phyloP scores from a whole-genome alignment of 2,888 invertebrate species.

The Agrilus biguttatus region DNA sequence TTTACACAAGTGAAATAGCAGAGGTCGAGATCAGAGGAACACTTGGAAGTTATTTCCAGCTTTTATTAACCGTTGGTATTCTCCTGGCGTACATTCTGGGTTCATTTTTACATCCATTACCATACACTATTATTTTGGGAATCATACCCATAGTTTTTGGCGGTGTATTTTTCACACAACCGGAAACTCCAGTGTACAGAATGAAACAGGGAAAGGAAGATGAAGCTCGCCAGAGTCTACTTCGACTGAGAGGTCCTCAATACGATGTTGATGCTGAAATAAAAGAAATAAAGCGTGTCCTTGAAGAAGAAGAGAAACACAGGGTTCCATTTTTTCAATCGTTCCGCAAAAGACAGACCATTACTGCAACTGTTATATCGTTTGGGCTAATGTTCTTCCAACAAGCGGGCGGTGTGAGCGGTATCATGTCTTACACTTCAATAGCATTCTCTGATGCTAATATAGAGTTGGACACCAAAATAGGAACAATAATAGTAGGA shows the following conservation, averaged over 20 bases:
- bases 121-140: slow-evolving; percentile 44
- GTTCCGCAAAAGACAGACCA: slow-evolving; percentile 42
- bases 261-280: slow-evolving; percentile 54
- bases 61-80: slow-evolving; percentile 73
- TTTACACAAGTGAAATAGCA: slow-evolving; percentile 77
- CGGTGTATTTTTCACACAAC: slow-evolving; percentile 61
- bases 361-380: slow-evolving; percentile 33
- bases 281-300: slow-evolving; percentile 36
- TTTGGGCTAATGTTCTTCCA: slow-evolving; percentile 67
- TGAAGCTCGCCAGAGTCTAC: slow-evolving; percentile 53
- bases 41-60: slow-evolving; percentile 75
- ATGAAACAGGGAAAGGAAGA: slow-evolving; percentile 46
- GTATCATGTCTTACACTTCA: slow-evolving; percentile 68
- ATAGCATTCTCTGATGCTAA: slow-evolving; percentile 57
- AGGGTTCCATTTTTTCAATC: slow-evolving; percentile 39
- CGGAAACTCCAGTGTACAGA: slow-evolving; percentile 68
- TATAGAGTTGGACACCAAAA: slow-evolving; percentile 37
- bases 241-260: slow-evolving; percentile 54
- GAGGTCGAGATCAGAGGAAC: slow-evolving; percentile 71
- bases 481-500: slow-evolving; percentile 65
- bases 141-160: slow-evolving; percentile 53
- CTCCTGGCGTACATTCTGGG: slow-evolving; percentile 62
- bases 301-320: slow-evolving; percentile 35
- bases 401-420: slow-evolving; percentile 71
- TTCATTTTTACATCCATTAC: slow-evolving; percentile 31